These are phyloP conservation scores for Poecile montanus DNA, from an alignment of 2,797 vertebrate genomes.

Conservation along the genomic window DNA sequence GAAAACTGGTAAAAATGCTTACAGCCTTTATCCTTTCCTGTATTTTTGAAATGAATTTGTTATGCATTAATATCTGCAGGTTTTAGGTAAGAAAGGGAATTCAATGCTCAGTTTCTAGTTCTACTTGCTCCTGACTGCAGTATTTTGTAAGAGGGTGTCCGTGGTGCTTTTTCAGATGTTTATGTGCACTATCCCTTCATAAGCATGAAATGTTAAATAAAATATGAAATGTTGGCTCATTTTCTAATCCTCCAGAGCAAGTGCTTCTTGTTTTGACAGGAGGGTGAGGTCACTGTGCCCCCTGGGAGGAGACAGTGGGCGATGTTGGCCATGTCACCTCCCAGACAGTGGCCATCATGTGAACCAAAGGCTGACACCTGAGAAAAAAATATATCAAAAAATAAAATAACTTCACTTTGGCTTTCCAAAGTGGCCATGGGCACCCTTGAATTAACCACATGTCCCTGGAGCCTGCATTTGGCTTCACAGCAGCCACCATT, in stretches of 20 bases:
- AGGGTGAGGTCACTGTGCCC: neutral
- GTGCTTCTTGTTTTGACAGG: neutral
- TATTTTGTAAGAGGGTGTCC: neutral
- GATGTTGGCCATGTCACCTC: neutral
- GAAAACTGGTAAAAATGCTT: neutral
- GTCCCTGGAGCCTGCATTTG: neutral
- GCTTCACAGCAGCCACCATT: neutral
- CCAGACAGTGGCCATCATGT: rapidly evolving
- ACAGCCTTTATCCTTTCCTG: neutral
- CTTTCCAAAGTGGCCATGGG: neutral
- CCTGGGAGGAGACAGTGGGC: neutral
- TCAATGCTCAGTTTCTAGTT: neutral
- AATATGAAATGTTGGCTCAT: neutral
- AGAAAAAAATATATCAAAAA: neutral
- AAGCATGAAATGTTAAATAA: neutral
- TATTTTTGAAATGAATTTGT: neutral
- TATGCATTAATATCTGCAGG: neutral
- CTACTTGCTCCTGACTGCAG: neutral
- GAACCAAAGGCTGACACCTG: neutral
- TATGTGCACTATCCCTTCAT: neutral
- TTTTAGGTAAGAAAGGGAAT: neutral
- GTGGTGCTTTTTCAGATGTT: neutral
- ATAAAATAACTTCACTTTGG: neutral
- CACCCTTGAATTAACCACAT: no score
- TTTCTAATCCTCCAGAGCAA: neutral